Percentiles rank a stretch among this genome's conserved stretches.
These are phyloP conservation scores for Notiomystis cincta DNA, from an alignment of 2,113 vertebrate species.

Conservation along the genomic window DNA sequence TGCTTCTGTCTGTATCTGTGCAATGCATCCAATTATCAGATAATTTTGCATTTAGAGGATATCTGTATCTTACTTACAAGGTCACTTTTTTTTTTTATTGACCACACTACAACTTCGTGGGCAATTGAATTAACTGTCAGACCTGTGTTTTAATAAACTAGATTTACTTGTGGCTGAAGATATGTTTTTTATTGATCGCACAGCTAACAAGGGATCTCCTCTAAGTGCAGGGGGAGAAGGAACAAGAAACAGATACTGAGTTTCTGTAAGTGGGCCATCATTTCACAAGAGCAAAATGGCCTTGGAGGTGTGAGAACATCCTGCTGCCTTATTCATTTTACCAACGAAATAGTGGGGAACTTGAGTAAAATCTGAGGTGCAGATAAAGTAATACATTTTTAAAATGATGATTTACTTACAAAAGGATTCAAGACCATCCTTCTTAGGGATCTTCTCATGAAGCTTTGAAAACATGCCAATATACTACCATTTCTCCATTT, in stretches of 20 bases:
- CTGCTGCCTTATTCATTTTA: neutral
- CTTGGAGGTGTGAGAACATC: neutral
- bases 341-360: neutral
- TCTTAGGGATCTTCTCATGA: neutral
- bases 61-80: neutral
- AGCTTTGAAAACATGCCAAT: neutral
- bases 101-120: neutral
- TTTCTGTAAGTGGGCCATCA: neutral
- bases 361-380: neutral
- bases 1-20: neutral
- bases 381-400: neutral
- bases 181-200: neutral
- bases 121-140: constrained; percentile 3
- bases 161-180: neutral
- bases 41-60: neutral
- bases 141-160: constrained; percentile 34
- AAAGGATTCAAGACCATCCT: neutral
- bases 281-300: neutral
- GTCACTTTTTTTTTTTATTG: neutral
- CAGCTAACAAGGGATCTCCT: neutral
- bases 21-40: neutral
- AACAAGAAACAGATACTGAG: neutral
- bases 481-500: neutral
- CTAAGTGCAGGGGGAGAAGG: neutral
- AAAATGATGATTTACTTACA: neutral